Evolutionary conservation across 2,797 vertebrate genomes (phyloP), one percentile per base, ranked within the genome.

Genomic region (Cirrhinus mrigala): DNA sequence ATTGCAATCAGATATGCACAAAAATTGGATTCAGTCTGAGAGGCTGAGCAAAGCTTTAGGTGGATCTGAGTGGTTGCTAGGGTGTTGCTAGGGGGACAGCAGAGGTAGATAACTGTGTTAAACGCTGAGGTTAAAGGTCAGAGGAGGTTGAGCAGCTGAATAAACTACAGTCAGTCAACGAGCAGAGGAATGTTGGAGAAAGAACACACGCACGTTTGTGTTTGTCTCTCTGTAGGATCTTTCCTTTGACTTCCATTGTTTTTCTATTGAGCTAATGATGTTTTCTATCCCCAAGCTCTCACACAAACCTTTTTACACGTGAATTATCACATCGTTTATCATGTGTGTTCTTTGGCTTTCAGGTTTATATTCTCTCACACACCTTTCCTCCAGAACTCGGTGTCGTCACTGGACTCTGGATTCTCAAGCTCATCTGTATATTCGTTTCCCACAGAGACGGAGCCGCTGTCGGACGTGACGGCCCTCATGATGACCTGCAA

Each of bases 351-450:
- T 1, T 64, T 22, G 11, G 10, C 10, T n/a, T n/a, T 60, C 58
- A 14, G 1, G 11, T 10, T 73, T 27, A 50, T 48, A 4, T 50
- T 2, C 8, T 27, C 22, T 20, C 77, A 80, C 77, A 80, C 33
- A 90, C 90, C 88, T 82, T 84, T 90, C 18, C 69, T 88, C 90
- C 90, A 92, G 75, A 91, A 86, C 86, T 91, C 90, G 79, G 89
- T 91, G 62, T 60, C 83, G 84, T 93, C 92, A 29, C 87, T 87
- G 8, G 37, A n/a, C 74, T 86, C 90, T 9, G 9, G 50, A 80
- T 29, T 85, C 22, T 90, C 89, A 4, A 88, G 87, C 1, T 94
- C 87, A 3, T 94, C 92, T 6, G 87, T 90, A 46, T 93, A 91
- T 9, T 92, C 90, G 0, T 90, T 89, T 2, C 81, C 90, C 85